These are phyloP conservation scores for Drosophila prosaltans DNA, from an alignment of 1,140 invertebrate genomes.

Conservation along the genomic window DNA sequence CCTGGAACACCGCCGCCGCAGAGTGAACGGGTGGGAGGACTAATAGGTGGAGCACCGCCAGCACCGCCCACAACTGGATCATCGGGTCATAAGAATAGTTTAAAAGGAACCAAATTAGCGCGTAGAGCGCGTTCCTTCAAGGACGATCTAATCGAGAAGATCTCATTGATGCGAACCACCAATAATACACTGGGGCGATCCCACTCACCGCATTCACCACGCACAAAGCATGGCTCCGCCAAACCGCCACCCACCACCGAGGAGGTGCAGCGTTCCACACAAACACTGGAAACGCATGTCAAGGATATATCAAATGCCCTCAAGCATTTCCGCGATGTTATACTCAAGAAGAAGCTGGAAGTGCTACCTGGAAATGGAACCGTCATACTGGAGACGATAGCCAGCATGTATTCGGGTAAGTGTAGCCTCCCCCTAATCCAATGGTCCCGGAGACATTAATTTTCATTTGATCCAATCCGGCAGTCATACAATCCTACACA, in stretches of 20 bases:
- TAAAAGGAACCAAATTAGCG: constrained; percentile 91
- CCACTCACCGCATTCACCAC: constrained; percentile 86
- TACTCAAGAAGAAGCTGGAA: constrained; percentile 95
- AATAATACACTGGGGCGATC: constrained; percentile 83
- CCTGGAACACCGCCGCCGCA: constrained; percentile 45
- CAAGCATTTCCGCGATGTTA: constrained; percentile 94
- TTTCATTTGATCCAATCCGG: background rate
- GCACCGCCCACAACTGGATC: constrained; percentile 63
- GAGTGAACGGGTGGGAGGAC: constrained; percentile 15
- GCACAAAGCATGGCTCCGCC: constrained; percentile 83
- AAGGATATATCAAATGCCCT: constrained; percentile 90
- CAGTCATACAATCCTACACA: constrained; percentile 86
- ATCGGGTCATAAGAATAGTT: constrained; percentile 86
- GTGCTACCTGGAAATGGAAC: constrained; percentile 96
- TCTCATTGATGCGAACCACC: constrained; percentile 90
- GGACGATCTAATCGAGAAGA: constrained; percentile 94
- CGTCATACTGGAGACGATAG: constrained; percentile 95
- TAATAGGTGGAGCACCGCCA: constrained; percentile 47
- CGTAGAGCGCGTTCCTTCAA: constrained; percentile 94
- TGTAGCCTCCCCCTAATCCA: background rate
- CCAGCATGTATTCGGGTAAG: constrained; percentile 91
- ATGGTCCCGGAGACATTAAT: no score
- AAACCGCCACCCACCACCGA: constrained; percentile 84
- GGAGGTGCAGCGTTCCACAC: constrained; percentile 85
- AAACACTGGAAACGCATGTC: constrained; percentile 86